Evolutionary conservation across 2,113 vertebrate species (phyloP).

Genomic region (Myrmecobius fasciatus): DNA sequence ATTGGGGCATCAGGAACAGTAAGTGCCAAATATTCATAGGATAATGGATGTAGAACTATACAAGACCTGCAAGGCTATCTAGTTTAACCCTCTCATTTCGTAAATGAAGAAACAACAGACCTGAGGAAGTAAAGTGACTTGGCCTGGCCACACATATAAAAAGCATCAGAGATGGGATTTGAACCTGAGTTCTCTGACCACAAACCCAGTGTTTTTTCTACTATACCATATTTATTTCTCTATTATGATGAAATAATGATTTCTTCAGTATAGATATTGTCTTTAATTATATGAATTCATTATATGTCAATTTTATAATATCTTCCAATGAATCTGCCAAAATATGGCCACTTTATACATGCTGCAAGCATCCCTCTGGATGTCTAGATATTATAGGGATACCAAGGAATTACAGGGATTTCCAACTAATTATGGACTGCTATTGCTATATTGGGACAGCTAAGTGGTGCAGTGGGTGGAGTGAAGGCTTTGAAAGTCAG

Average conservation of each 20-base stretch:
- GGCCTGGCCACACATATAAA: not conserved
- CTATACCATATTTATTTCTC: not conserved
- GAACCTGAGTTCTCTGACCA: not conserved
- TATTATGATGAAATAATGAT: not conserved
- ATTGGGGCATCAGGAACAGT: not conserved
- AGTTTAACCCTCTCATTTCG: not conserved
- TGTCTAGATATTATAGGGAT: not conserved
- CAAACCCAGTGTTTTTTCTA: not conserved
- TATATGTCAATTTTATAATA: not conserved
- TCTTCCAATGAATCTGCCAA: not conserved
- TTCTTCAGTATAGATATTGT: not conserved
- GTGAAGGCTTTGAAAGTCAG: too few species aligned
- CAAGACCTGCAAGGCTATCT: not conserved
- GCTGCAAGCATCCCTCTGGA: not conserved
- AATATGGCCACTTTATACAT: not conserved
- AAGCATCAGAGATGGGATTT: not conserved
- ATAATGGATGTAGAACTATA: not conserved
- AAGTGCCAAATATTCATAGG: not conserved
- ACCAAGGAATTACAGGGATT: too few species aligned
- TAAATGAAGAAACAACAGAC: not conserved
- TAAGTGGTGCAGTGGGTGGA: too few species aligned
- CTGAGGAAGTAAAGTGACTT: not conserved
- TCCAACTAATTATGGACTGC: too few species aligned
- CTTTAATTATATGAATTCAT: not conserved
- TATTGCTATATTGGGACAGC: too few species aligned